Percentiles rank a stretch among this genome's conserved stretches.
phyloP scores from a whole-genome alignment of 1,140 invertebrate genomes.

The Drosophila sucinea region DNA sequence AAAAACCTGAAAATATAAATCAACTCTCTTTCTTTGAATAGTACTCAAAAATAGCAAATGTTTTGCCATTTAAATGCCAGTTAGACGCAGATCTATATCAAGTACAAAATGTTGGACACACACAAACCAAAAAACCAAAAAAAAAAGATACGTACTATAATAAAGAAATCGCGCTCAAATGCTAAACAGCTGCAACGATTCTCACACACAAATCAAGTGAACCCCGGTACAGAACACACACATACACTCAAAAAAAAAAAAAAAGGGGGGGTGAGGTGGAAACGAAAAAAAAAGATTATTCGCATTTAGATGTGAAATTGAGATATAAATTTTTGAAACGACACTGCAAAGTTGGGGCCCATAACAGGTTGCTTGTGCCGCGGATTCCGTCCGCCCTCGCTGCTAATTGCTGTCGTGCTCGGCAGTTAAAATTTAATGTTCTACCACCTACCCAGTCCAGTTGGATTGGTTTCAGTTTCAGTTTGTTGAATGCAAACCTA shows the following conservation, averaged over 20 bases:
- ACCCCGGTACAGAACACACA: constrained; percentile 44
- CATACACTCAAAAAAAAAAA: constrained; percentile 18
- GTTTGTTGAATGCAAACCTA: constrained; percentile 23
- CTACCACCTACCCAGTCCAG: constrained; percentile 22
- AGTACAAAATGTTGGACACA: constrained; percentile 3
- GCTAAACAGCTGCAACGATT: constrained; percentile 74
- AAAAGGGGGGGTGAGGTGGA: constrained; percentile 10
- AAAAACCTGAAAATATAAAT: no score
- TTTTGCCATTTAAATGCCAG: constrained; percentile 47
- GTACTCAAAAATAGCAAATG: constrained; percentile 24
- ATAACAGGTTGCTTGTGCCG: constrained; percentile 21
- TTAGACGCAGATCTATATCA: constrained; percentile 48
- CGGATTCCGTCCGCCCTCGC: constrained; percentile 2
- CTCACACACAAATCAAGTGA: constrained; percentile 80
- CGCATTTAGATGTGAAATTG: constrained; percentile 82
- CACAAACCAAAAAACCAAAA: neutral
- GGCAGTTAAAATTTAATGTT: constrained; percentile 45
- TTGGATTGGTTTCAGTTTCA: constrained; percentile 38
- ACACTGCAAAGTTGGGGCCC: constrained; percentile 41
- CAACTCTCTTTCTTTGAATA: constrained; percentile 3
- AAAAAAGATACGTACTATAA: constrained; percentile 26
- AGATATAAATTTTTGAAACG: constrained; percentile 82
- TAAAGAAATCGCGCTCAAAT: constrained; percentile 60
- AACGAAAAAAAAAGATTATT: constrained; percentile 70
- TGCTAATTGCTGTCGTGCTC: constrained; percentile 45